Base-by-base conservation (phyloP, 2,797 vertebrate genomes). In the Hippocampus kuda region DNA sequence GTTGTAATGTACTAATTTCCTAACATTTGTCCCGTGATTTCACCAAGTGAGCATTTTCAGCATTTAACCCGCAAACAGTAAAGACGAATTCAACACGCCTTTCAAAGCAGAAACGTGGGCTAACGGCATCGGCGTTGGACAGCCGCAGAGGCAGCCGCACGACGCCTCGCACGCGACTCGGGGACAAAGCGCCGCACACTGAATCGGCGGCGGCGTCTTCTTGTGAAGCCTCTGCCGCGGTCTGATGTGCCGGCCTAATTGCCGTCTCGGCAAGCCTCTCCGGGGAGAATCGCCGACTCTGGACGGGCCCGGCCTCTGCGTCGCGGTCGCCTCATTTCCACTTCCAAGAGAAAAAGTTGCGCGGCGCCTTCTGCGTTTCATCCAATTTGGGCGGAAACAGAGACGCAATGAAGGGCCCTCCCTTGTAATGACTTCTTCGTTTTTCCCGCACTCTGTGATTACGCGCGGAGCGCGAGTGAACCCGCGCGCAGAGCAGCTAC, bases 321-420 rank as follows among this genome's bases (percentile, higher is more conserved):
- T 83, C 83, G 78, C 75, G 81, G 85, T 81, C 70, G 74, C 83
- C 87, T 88, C 81, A 88, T 89, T 89, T 89, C 86, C 88, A 89
- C 87, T 86, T 88, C 84, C 86, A 85, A 88, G 82, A 84, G 84
- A 44, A 75, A 84, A 82, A 85, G 85, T 83, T 81, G 82, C 78
- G 83, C 77, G 72, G 80, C 69, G 57, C 75, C 76, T 48, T 66
- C 9, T n/a, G 27, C 62, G 22, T 46, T 84, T 85, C 82, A 79
- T 89, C 85, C 86, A 85, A 83, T 86, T 85, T 88, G 79, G 81
- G 75, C 74, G 79, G 79, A 81, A 86, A 83, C 70, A 78, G 71
- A 81, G 75, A 76, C 68, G 67, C 66, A 61, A 76, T 80, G 69
- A 18, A 62, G 13, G 70, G 69, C 72, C 56, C 67, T 70, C 72